Conservation (phyloP, 2,113 vertebrate species). For the Sclerurus mexicanus region DNA sequence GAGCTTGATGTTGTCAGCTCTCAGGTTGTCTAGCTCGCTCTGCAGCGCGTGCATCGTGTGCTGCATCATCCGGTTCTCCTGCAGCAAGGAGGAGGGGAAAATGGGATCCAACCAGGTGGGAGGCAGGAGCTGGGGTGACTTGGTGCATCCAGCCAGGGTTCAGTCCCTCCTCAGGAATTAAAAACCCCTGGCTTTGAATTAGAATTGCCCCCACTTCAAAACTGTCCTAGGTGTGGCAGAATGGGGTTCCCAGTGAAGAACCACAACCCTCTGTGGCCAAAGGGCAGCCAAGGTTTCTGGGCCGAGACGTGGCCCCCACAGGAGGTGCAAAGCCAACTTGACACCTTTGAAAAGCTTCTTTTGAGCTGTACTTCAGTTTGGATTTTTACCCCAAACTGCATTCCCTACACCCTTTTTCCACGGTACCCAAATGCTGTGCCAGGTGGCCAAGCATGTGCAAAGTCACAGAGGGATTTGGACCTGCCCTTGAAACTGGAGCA, state of each 20-base stretch:
- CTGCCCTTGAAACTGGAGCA: background rate
- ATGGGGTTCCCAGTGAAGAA: rapidly evolving
- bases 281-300: background rate
- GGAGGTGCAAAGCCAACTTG: background rate
- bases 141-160: background rate
- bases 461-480: background rate
- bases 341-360: background rate
- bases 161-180: background rate
- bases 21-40: conserved; percentile 91
- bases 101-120: background rate
- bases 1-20: conserved; percentile 97
- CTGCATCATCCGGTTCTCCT: conserved; percentile 89
- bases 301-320: background rate
- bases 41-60: conserved; percentile 93
- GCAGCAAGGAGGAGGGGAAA: background rate
- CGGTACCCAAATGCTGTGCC: rapidly evolving
- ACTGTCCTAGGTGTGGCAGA: background rate
- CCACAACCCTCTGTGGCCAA: rapidly evolving
- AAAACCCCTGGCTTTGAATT: background rate
- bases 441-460: too few relatives aligned
- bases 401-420: rapidly evolving
- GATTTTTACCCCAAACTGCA: background rate
- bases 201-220: background rate
- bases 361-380: background rate
- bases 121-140: too few relatives aligned